These are phyloP conservation scores for Octodon degus DNA, from an alignment of 2,113 vertebrate species.

Conservation along the genomic window DNA sequence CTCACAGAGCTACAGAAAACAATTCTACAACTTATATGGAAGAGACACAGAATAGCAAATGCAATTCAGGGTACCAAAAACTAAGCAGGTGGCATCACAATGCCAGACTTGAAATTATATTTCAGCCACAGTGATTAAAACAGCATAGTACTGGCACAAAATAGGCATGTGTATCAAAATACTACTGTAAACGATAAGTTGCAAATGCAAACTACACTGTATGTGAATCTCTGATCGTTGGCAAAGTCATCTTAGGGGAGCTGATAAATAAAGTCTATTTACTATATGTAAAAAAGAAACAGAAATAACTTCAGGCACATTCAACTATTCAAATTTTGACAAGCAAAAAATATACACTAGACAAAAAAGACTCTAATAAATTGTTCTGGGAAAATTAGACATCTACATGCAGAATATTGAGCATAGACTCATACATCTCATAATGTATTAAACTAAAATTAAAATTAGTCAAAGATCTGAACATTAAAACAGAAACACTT, in stretches of 20 bases:
- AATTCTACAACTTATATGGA: not conserved
- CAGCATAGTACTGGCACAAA: not conserved
- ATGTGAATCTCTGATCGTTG: too few relatives aligned
- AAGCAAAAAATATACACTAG: not conserved
- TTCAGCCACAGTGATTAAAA: not conserved
- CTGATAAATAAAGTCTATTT: too few relatives aligned
- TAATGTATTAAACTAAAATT: not conserved
- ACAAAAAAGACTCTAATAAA: not conserved
- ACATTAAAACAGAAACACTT: not conserved
- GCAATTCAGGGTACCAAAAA: not conserved
- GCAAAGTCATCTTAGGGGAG: too few relatives aligned
- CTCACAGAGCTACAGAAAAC: not conserved
- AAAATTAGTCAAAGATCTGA: not conserved
- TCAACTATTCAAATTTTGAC: not conserved
- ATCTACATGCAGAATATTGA: not conserved
- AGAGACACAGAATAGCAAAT: not conserved
- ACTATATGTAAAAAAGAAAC: not conserved
- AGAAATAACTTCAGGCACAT: not conserved
- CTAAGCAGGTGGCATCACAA: not conserved
- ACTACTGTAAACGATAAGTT: too few relatives aligned
- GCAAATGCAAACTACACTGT: too few relatives aligned
- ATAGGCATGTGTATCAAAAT: not conserved
- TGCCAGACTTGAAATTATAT: not conserved
- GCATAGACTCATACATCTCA: not conserved
- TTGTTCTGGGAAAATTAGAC: not conserved